Evolutionary conservation across 2,888 invertebrate genomes (phyloP).

Genomic region (Pherbina coryleti): DNA sequence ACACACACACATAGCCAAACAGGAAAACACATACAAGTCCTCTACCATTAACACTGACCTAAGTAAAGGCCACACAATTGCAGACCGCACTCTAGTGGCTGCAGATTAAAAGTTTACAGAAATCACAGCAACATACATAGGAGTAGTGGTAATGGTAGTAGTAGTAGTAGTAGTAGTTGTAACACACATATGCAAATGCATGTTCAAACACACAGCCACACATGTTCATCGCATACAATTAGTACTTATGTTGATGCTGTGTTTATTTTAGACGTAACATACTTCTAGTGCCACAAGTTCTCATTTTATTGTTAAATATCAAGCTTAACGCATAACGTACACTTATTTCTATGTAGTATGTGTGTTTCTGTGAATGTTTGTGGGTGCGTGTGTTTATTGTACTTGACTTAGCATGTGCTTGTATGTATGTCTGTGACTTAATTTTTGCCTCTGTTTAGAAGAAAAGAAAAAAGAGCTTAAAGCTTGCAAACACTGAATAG

Average conservation of each 20-base stretch:
- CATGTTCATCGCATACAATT: not conserved
- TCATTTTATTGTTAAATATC: conserved; percentile 6
- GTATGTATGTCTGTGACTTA: not conserved
- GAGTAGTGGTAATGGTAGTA: not conserved
- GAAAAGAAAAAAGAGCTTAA: not conserved
- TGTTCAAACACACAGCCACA: not conserved
- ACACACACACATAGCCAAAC: not conserved
- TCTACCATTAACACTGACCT: not conserved
- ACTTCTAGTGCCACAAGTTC: conserved; percentile 1
- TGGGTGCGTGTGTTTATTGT: not conserved
- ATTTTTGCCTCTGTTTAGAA: not conserved
- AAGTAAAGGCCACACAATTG: not conserved
- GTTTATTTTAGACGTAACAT: not conserved
- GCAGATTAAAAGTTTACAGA: conserved; percentile 39
- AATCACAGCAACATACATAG: conserved; percentile 26
- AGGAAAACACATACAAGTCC: not conserved
- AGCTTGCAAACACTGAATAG: not conserved
- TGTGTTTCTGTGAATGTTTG: not conserved
- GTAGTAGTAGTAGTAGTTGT: not conserved
- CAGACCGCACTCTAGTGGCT: conserved; percentile 29
- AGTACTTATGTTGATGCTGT: not conserved
- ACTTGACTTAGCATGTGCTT: not conserved
- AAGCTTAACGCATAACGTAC: not conserved
- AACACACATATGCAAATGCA: not conserved
- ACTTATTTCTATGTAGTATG: too few relatives aligned